Base-by-base conservation (phyloP, 2,113 vertebrate species). In the Corapipo altera region DNA sequence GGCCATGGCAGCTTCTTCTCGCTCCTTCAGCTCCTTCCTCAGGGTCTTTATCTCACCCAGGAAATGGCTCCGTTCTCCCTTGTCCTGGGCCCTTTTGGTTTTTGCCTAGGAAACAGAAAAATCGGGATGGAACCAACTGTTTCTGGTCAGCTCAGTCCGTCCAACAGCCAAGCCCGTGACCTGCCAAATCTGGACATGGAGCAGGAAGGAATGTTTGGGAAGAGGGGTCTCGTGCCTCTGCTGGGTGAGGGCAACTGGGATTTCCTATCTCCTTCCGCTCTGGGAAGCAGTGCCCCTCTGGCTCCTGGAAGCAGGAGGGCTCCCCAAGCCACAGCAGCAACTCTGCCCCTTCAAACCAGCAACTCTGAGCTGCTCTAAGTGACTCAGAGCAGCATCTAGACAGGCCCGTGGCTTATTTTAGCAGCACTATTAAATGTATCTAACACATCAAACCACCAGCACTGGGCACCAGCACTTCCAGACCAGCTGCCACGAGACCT, bases 1-100 rank as follows among this genome's bases (percentile, higher is more conserved):
- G 7, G 96, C 58, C 86, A 98, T 98, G 54, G 99, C 99, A 0
- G 98, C 88, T n/a, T 98, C 98, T 77, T 99, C 99, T 66, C 99
- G 97, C 54, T 94, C 97, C 95, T 97, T 98, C 94, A 99, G 98
- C 87, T 99, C 99, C 94, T 98, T 99, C 58, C 98, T 98, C 35
- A 99, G 95, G 33, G 97, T 97, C 78, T 97, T 98, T 9, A 99
- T 95, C 96, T 99, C 99, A 9, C 95, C 95, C 77, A 97, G 98
- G 32, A 98, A 97, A 39, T 97, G 97, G 73, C 92, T 96, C 7
- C 97, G 96, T 69, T 99, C 98, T 23, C 98, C 98, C 96, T 98
- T 99, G 22, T 99, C 98, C 22, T 96, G 97, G 52, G 89, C 83
- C 96, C 98, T 99, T 86, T 93, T 99, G 85, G 95, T 97, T 92